phyloP scores from a whole-genome alignment of 2,797 vertebrate genomes.

The Nothura maculosa region DNA sequence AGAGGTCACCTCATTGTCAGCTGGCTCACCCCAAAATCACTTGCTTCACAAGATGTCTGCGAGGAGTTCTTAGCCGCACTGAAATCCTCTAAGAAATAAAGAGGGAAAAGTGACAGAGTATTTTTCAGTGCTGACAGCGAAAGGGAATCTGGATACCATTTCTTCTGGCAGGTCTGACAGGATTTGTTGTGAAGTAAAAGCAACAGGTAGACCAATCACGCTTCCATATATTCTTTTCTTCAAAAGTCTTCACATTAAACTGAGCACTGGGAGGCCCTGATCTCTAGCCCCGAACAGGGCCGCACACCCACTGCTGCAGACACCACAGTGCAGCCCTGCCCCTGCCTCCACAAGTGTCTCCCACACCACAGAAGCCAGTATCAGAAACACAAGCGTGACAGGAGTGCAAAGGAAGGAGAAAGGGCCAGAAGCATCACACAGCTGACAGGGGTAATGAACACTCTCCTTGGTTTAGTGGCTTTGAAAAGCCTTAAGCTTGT shows the following conservation, averaged over 20 bases:
- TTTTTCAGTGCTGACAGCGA: background rate
- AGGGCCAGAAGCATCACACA: background rate
- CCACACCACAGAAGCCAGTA: background rate
- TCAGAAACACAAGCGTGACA: background rate
- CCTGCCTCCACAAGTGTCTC: rapidly evolving
- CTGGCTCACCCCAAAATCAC: background rate
- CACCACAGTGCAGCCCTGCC: background rate
- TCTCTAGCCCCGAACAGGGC: background rate
- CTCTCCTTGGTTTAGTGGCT: background rate
- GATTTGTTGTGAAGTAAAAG: background rate
- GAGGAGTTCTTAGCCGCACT: background rate
- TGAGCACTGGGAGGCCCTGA: background rate
- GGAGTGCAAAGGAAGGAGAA: background rate
- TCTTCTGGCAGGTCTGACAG: background rate
- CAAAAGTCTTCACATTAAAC: background rate
- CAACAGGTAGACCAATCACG: background rate
- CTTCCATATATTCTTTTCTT: background rate
- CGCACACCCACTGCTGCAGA: background rate
- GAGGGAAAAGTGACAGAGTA: background rate
- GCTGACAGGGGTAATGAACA: background rate
- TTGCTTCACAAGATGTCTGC: background rate
- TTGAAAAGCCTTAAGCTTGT: background rate
- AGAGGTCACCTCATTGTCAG: background rate
- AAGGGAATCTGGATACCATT: background rate
- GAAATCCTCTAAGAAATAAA: background rate